Evolutionary conservation across 1,140 invertebrate genomes (phyloP), one percentile per base, ranked within the genome.

Genomic region (Drosophila insularis): DNA sequence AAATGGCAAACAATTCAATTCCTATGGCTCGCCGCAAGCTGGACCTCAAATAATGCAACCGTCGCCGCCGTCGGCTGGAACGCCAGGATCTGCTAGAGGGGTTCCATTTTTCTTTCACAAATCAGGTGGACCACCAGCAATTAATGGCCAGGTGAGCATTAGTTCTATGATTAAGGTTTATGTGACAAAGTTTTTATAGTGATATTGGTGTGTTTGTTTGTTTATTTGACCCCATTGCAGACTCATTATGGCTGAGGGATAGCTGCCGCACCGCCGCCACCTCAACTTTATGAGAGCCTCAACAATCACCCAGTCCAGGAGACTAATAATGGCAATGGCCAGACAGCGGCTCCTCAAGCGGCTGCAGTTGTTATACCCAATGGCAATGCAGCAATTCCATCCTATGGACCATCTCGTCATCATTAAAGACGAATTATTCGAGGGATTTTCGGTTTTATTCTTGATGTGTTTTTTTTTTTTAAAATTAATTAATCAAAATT

Each of bases 51-150:
- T 21, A 21, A 21, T 21, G 21, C 21, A 61, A 17, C 62, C 63
- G 13, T 40, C 77, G 10, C 64, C 65, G 1, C 59, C 1, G 2
- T 37, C 67, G 17, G 63, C 72, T 1, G 64, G 6, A 17, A 14
- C 43, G 17, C 43, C 43, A 50, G 43, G 43, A 50, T 19, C 43
- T 14, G 63, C 14, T 3, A 54, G 64, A 10, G 43, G 2, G 11
- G 43, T 50, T 21, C 71, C 78, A 21, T 63, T 86, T 4, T 85
- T 58, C 46, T 86, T 61, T 68, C 82, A 69, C 54, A 82, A 82
- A 37, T 17, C 43, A 21, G 53, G 59, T 6, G 79, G 53, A 21
- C 71, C 76, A 2, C 50, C 32, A 5, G 73, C 39, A 21, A n/a
- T 19, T 14, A 40, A 27, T 19, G 73, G 73, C 19, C 73, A 76